Base-by-base conservation (phyloP, 2,113 vertebrate genomes). In the Ceyx cyanopectus region DNA sequence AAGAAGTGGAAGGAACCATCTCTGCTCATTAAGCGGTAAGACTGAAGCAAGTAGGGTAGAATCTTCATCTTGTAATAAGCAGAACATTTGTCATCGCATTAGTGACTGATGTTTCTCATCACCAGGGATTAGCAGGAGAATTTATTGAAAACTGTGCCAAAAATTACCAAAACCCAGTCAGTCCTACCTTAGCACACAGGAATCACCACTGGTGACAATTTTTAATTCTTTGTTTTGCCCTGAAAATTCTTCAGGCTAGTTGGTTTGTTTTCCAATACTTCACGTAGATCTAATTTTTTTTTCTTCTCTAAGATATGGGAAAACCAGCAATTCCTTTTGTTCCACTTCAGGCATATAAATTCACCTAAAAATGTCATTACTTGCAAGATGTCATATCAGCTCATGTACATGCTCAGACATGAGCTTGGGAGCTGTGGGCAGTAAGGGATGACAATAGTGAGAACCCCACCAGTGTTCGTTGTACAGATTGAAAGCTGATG, bases 181-280 rank as follows among this genome's bases (percentile, higher is more conserved):
- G 19, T 53, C 9, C 5, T 19, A 24, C 11, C 8, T 48, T 14
- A 69, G 3, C 14, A 40, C 11, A 29, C 2, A 57, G 5, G n/a
- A 86, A 22, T 7, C 9, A 54, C 1, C 12, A 16, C 7, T 56
- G 16, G 21, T 0, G 0, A 19, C 10, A 29, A 0, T 7, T 58
- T 11, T 17, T 22, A 51, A 67, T 22, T 2, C 6, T 50, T 48
- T 41, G 3, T 54, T 81, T 61, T 32, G 10, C 8, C 9, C 24
- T 56, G 17, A 16, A 61, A 16, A 56, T 68, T 80, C n/a, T 77
- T 12, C 9, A 80, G 46, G 8, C 10, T 46, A 12, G 2, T 48
- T 92, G 60, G 27, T 76, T 85, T 67, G 5, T 9, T 40, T 60
- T 85, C 30, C 1, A 2, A 21, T 46, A 23, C 21, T 62, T 48